Evolutionary conservation across 2,797 vertebrate species (phyloP), one percentile per base, ranked within the genome.

Genomic region (Tamandua tetradactyla): DNA sequence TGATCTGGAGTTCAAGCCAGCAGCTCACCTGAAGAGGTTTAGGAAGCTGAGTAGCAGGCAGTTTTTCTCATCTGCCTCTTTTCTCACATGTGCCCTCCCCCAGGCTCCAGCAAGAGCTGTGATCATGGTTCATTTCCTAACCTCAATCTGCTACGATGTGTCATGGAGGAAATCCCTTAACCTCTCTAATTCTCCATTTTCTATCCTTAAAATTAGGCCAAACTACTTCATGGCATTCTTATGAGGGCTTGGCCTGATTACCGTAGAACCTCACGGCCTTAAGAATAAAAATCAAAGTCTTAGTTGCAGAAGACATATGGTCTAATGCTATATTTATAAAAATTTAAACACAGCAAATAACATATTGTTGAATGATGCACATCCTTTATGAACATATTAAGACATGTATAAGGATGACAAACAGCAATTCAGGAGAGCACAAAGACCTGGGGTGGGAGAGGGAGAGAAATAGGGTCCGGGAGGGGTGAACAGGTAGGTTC

Each of bases 11-110:
- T 20, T 44, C 0, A 10, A 23, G 4, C 20, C 32, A 30, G 4
- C 9, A 30, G 20, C 0, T 7, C 13, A 2, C n/a, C 5, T 13
- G 42, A 23, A 15, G 13, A 52, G 22, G 1, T 0, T 1, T 7
- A 2, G 6, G 3, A 23, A 0, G 18, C 18, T 2, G 6, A 66
- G 14, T n/a, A 25, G n/a, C 35, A 55, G 20, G 32, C 2, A 13
- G 4, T 11, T 74, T 1, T 8, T 55, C 5, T 9, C 4, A 3
- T 1, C 8, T 12, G 10, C 44, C 7, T 23, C n/a, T 25, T 35
- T n/a, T 44, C 71, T 40, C 42, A 17, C 42, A 9, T 10, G 13
- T 7, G 18, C 10, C 42, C 23, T 7, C 13, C 27, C 6, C 59
- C 0, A 3, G 5, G 1, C 7, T 64, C 3, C 23, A 40, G 42